Evolutionary conservation across 1,140 invertebrate genomes (phyloP).

Genomic region (Diabrotica virgifera): DNA sequence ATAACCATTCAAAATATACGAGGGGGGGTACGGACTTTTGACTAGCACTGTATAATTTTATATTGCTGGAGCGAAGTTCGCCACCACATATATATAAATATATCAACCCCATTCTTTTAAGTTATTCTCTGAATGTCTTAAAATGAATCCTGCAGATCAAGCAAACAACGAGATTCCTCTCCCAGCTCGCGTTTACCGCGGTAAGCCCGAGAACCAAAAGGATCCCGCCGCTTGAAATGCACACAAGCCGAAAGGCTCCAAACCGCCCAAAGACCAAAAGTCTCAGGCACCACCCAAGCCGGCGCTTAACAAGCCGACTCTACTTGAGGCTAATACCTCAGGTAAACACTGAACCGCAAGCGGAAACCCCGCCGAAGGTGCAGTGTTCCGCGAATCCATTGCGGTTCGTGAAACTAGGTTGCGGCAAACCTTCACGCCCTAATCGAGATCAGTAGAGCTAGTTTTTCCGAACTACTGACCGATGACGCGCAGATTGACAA

Average conservation of each 20-base stretch:
- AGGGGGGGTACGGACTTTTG: too few species aligned
- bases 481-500: too few species aligned
- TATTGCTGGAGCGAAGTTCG: constrained; percentile 1
- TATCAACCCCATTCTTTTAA: not conserved
- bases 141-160: not conserved
- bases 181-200: not conserved
- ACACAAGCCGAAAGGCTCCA: not conserved
- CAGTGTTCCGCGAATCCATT: not conserved
- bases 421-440: not conserved
- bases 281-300: not conserved
- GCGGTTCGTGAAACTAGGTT: not conserved
- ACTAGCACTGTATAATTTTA: too few species aligned
- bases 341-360: not conserved
- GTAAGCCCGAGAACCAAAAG: not conserved
- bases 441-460: not conserved
- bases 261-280: not conserved
- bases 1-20: too few species aligned
- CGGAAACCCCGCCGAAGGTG: not conserved
- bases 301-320: not conserved
- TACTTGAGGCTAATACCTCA: too few species aligned
- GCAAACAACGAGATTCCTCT: not conserved
- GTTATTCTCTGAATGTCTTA: not conserved
- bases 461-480: not conserved
- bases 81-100: not conserved
- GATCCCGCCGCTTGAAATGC: not conserved